phyloP scores from a whole-genome alignment of 2,888 invertebrate genomes.

The Pseudococcus jackbeardsleyi region DNA sequence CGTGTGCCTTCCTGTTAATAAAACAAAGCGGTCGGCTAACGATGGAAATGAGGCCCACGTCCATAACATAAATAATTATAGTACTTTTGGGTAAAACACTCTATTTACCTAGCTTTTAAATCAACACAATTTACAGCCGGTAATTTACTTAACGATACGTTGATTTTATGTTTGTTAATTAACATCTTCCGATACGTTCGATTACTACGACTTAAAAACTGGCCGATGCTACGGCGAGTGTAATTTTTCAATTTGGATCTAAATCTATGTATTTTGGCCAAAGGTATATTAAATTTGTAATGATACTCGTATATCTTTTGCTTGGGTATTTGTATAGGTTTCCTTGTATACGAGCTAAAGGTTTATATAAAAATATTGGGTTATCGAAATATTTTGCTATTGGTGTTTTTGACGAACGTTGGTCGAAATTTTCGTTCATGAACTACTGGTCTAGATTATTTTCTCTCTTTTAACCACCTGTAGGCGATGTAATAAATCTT shows the following conservation, averaged over 20 bases:
- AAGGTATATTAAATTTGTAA: too few species aligned
- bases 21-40: constrained; percentile 49
- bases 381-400: not conserved
- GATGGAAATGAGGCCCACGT: constrained; percentile 46
- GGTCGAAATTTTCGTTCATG: constrained; percentile 17
- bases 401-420: not conserved
- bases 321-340: too few species aligned
- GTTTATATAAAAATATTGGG: not conserved
- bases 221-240: not conserved
- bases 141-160: constrained; percentile 52
- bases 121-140: constrained; percentile 40
- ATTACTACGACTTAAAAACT: not conserved
- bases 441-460: constrained; percentile 20
- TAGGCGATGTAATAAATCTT: constrained; percentile 35
- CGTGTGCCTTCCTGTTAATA: constrained; percentile 52
- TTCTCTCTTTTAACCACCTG: constrained; percentile 30
- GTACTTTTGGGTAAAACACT: constrained; percentile 51
- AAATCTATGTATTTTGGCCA: too few species aligned
- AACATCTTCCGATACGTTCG: not conserved
- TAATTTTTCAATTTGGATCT: not conserved
- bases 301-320: too few species aligned
- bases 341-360: not conserved
- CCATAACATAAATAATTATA: constrained; percentile 52
- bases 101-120: constrained; percentile 49
- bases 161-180: constrained; percentile 47